Base-by-base conservation (phyloP, 1,140 invertebrate genomes). In the Lasaia peninsularis region DNA sequence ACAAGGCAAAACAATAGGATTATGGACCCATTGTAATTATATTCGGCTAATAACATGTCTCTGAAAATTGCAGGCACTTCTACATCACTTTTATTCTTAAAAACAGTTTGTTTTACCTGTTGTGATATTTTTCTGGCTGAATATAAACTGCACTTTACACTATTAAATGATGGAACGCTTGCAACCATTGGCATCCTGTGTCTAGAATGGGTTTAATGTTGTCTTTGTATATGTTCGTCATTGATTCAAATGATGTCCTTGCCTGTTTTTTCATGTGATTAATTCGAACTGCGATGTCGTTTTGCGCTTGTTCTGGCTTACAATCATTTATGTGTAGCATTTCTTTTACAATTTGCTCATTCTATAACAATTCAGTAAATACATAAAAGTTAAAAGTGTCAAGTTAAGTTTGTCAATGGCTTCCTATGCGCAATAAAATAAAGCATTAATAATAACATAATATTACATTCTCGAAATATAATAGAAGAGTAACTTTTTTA, bases 41-140 rank as follows among this genome's bases (percentile, higher is more conserved):
- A 18, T 40, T 40, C 35, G 35, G 35, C 35, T 40, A 40, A 16
- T 40, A 40, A 40, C 3, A 40, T 40, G 35, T 40, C 12, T 40
- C 12, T 40, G 35, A 40, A 40, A 40, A 2, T 18, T 40, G 35
- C 14, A 40, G 35, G 35, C 35, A 16, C 35, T 40, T 40, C 35
- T 40, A 40, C 12, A 37, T 37, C 35, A 40, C 16, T 40, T 40
- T 40, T 40, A 16, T 40, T 40, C 35, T 40, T 40, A 40, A 40
- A 40, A 37, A 16, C 12, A 37, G 35, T 37, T 37, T 12, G 35
- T 37, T 37, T 37, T 37, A 37, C 35, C n/a, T 37, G 14, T 37
- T 37, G 35, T 16, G 35, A 37, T 16, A 7, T 37, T 16, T 37
- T 37, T 7, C 35, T 37, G 35, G 35, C 35, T 37, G 12, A 37